Evolutionary conservation across 1,140 invertebrate genomes (phyloP), one percentile per base, ranked within the genome.

Genomic region (Dendroctonus valens): DNA sequence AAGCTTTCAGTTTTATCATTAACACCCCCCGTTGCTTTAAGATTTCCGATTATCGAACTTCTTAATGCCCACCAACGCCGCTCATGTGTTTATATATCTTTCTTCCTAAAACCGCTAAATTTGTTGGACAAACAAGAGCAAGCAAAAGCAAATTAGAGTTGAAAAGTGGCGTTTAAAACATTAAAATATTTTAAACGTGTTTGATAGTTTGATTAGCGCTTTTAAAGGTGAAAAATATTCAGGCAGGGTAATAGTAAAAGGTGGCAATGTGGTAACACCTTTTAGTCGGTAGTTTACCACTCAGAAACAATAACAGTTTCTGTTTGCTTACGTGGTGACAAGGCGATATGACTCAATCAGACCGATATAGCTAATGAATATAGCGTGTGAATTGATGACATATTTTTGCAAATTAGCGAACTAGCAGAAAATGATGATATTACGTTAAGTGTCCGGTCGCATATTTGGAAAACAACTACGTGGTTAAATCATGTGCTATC

Each of bases 131-230:
- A 65, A 65, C 53, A 65, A 61, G 38, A 9, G 14, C 57, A 14
- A 61, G 48, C 26, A 37, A 55, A 57, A 65, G 53, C 62, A 65
- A 65, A 65, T 65, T 55, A 57, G 52, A 48, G 53, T 48, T 26
- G 42, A 54, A 63, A 63, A 63, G 60, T 63, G 60, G 51, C 41
- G 51, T 63, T 65, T 65, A 65, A 65, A 65, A 65, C 62, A 65
- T 55, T 57, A 61, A 61, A 61, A 61, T 50, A 52, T 61, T 57
- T 65, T 57, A 50, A 65, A 55, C 53, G 26, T 57, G 42, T 57
- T 65, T 55, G 39, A 41, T 12, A 5, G 42, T 40, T 48, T 14
- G 41, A 65, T 65, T 65, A 65, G 46, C 62, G 44, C 62, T 57
- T 65, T 65, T 65, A 57, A 65, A 63, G 37, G 60, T 63, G 60